Percentiles rank a stretch among this genome's conserved stretches.
Evolutionary conservation across 2,888 invertebrate genomes (phyloP).

Genomic region (Strigamia maritima): DNA sequence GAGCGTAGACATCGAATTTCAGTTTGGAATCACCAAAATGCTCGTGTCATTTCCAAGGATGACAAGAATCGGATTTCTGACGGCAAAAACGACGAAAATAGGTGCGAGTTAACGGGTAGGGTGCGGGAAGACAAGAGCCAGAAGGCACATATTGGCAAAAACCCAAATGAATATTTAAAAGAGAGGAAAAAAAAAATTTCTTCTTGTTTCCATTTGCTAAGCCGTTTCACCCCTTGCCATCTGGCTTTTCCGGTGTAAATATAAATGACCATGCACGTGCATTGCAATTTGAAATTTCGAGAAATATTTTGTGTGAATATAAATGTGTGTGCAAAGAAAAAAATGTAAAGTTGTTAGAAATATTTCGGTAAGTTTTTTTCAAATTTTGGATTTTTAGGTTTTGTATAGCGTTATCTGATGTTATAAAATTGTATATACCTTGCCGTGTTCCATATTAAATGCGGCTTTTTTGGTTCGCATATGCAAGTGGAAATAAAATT

Average conservation of each 20-base stretch:
- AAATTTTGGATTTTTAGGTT: too few species aligned
- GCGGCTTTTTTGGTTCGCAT: too few species aligned
- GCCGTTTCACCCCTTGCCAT: not conserved
- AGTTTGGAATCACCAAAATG: not conserved
- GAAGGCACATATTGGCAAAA: not conserved
- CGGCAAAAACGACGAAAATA: not conserved
- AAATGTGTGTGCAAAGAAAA: not conserved
- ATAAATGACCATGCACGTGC: not conserved
- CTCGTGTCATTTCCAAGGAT: not conserved
- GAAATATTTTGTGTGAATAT: not conserved
- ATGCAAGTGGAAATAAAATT: too few species aligned
- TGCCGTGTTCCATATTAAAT: too few species aligned
- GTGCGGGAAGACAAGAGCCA: not conserved
- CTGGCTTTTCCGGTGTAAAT: conserved; percentile 4
- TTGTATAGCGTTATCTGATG: too few species aligned
- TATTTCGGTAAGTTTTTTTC: too few species aligned
- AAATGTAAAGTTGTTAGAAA: not conserved
- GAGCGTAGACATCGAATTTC: not conserved
- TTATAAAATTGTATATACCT: too few species aligned
- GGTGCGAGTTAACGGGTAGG: not conserved
- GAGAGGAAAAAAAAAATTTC: not conserved
- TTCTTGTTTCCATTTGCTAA: conserved; percentile 4
- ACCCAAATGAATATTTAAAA: not conserved
- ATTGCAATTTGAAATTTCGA: not conserved
- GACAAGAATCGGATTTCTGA: not conserved